A percentile compares a stretch with the other conserved stretches of the same genome.
phyloP scores from a whole-genome alignment of 1,140 invertebrate species.

The Temnothorax longispinosus region DNA sequence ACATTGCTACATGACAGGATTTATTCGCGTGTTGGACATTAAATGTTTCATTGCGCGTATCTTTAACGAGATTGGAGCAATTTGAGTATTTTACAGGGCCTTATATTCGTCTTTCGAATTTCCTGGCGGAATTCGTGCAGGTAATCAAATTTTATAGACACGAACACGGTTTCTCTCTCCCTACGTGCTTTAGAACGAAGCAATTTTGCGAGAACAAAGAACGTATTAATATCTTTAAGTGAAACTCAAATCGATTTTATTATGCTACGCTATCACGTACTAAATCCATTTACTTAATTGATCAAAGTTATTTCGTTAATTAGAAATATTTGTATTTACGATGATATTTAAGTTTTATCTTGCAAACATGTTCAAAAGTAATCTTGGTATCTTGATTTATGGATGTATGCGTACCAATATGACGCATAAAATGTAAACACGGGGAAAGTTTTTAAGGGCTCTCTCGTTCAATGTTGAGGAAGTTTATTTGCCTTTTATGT shows the following conservation, averaged over 20 bases:
- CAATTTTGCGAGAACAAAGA: constrained; percentile 20
- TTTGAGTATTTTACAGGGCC: constrained; percentile 19
- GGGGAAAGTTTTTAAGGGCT: constrained; percentile 33
- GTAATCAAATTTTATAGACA: constrained; percentile 54
- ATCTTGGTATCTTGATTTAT: constrained; percentile 14
- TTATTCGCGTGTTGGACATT: constrained; percentile 52
- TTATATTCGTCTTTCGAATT: constrained; percentile 51
- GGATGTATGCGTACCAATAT: neutral
- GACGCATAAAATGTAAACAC: constrained; percentile 43
- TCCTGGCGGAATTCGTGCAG: constrained; percentile 33
- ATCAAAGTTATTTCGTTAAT: neutral
- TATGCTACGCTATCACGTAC: neutral
- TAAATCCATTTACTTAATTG: neutral
- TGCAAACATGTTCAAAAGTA: neutral
- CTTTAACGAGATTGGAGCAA: constrained; percentile 45
- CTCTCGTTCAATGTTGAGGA: constrained; percentile 10
- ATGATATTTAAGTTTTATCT: neutral
- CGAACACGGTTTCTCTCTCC: constrained; percentile 13
- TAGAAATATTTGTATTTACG: neutral
- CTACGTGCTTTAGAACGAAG: neutral
- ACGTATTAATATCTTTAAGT: neutral
- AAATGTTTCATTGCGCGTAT: constrained; percentile 54
- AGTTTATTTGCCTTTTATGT: constrained; percentile 45
- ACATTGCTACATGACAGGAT: constrained; percentile 43
- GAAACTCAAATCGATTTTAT: constrained; percentile 11